Evolutionary conservation across 2,113 vertebrate species (phyloP), one percentile per base, ranked within the genome.

Genomic region (Prunella fulvescens): DNA sequence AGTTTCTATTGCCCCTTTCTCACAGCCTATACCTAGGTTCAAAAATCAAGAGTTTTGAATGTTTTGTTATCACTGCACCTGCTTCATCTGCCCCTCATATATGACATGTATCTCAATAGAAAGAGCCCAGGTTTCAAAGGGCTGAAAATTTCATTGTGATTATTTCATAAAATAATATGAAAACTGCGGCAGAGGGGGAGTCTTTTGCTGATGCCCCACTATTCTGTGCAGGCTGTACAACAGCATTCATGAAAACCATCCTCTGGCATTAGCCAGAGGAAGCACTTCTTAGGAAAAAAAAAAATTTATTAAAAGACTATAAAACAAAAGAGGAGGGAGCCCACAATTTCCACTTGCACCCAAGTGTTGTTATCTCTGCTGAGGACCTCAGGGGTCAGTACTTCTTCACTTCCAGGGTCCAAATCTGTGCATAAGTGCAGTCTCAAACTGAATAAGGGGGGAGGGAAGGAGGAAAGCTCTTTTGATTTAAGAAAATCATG

Each of bases 241-340:
- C 17, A 79, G 1, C 19, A 19, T 51, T 73, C 2, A 53, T 72
- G 53, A 60, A 87, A 74, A 67, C 5, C 20, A 16, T 65, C 7
- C 56, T 24, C 40, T 88, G 19, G 6, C 28, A 79, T 35, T 22
- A 86, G 11, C 61, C 51, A 84, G 60, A 77, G 33, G 39, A 81
- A 81, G 6, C 0, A 0, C 6, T 64, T 45, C 12, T n/a, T n/a
- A 5, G 24, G n/a, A n/a, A n/a, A 61, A 37, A 77, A 53, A 35
- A 50, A 35, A 25, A 19, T 10, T 53, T 79, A 64, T 60, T 78
- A 69, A 76, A 91, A 51, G 14, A 54, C 10, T 48, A 8, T 61
- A 60, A 62, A 77, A n/a, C 14, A 71, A 53, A 76, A 72, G 20
- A 71, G 3, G 1, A 50, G 3, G 58, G 20, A 72, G 9, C 35